Evolutionary conservation across 2,888 invertebrate species (phyloP), one percentile per base, ranked within the genome.

Genomic region (Pimpla rufipes): DNA sequence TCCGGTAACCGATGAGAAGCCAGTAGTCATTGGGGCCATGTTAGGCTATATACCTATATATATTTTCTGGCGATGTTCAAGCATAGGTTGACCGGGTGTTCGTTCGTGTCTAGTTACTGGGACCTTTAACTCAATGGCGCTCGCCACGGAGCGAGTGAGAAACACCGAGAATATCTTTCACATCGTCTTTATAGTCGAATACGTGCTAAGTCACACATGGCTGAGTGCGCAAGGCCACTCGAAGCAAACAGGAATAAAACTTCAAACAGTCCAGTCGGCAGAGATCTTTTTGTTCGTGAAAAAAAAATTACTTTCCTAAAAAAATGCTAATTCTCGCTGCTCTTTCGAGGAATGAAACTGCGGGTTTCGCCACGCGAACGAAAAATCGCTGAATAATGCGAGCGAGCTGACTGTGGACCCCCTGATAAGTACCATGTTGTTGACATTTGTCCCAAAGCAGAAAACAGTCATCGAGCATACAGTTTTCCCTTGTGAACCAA

Each of bases 151-250:
- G 47, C 16, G 47, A 47, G 47, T n/a, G 16, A 16, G 47, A 16
- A 47, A 47, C 16, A 18, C 47, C n/a, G 16, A 47, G 47, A 47
- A 16, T 47, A 47, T 47, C 16, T 47, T 47, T 16, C 6, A 16
- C 47, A 47, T 47, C 18, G 23, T 62, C 47, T 73, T 82, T 88
- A 86, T 85, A 87, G 86, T 84, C 83, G 81, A 85, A 85, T 85
- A 86, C 77, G 80, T 86, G 85, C 86, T 76, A 83, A 85, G 87
- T 87, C 84, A 85, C 82, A 84, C 73, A 70, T 79, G 40, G 42
- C 75, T 79, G 18, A 76, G 64, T 29, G 71, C 74, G 67, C 85
- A 85, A 87, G 86, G 87, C 83, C 82, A 86, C 76, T 80, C 74
- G 81, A 21, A 74, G 59, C 66, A 71, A 59, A 45, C 37, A 40